phyloP scores from a whole-genome alignment of 35 echinoderm and acorn worm species.

The Holothuria glaberrima region DNA sequence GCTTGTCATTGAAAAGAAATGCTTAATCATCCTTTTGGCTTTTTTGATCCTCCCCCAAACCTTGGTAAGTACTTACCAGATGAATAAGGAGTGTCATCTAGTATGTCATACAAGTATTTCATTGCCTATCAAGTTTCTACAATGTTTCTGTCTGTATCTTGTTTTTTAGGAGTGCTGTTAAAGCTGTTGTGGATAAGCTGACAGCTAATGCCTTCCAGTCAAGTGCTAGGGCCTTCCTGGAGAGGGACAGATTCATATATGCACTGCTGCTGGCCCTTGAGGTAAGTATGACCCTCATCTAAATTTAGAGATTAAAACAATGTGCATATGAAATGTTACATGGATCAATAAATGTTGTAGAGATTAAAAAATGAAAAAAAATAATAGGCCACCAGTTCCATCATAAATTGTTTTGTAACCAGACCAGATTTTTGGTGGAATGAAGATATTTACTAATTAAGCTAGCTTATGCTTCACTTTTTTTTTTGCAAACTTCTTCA shows the following conservation, averaged over 20 bases:
- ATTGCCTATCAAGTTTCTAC: neutral
- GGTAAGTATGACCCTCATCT: constrained; percentile 61
- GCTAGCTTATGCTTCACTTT: neutral
- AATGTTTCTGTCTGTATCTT: neutral
- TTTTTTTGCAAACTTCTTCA: neutral
- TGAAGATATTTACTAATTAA: too few species aligned
- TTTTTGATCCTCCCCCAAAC: too few species aligned
- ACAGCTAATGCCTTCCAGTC: constrained; percentile 86
- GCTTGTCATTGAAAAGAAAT: too few species aligned
- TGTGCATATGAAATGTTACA: neutral
- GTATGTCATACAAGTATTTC: neutral
- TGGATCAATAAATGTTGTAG: neutral
- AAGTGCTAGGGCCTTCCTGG: constrained; percentile 76
- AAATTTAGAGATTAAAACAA: too few species aligned
- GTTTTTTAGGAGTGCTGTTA: constrained; percentile 81
- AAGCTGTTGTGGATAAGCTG: constrained; percentile 95
- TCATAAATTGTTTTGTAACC: neutral
- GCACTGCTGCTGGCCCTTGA: constrained; percentile 89
- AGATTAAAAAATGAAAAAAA: neutral
- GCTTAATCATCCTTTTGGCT: too few species aligned
- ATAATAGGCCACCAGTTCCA: neutral
- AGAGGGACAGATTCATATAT: constrained; percentile 93
- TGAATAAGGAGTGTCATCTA: too few species aligned
- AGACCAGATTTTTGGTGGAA: too few species aligned
- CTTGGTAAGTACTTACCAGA: too few species aligned